Evolutionary conservation across 2,888 invertebrate genomes (phyloP), one percentile per base, ranked within the genome.

Genomic region (Ferrisia virgata): DNA sequence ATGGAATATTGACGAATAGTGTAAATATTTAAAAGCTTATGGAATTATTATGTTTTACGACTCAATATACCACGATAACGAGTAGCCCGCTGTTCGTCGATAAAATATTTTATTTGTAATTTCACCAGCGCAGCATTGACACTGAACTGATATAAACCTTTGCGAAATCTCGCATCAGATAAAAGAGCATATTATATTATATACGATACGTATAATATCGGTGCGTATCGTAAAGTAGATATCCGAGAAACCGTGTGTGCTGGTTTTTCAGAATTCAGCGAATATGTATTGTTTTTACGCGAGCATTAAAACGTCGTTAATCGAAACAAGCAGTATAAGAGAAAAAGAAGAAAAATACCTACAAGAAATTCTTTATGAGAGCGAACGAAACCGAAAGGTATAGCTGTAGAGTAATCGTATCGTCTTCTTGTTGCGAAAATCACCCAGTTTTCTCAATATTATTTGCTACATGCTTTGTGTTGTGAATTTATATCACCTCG

Each of bases 21-120:
- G 64, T 64, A 64, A 64, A 64, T 64, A 64, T 64, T 64, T 15
- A 64, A 64, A 64, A 64, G 64, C 64, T 64, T 64, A 64, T 64
- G 31, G 31, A 64, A 64, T 64, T 64, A 64, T 64, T 64, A 28
- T 64, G 64, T 64, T 64, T 64, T 53, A 53, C 53, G 22, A 18
- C 64, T 28, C 64, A 13, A 25, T 58, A 25, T 13, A 43, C 43
- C 3, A 25, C 5, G 5, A 28, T 28, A 13, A 64, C 15, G 28
- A 28, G 64, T 64, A 28, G 28, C 64, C 64, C 28, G 64, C 28
- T 28, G 64, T 64, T 64, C 28, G 64, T 5, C 15, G 64, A 64
- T 64, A 64, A 64, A 64, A 64, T 64, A 64, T 64, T 64, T 64
- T 64, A 28, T 28, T 28, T 64, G 64, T 64, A 53, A 53, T 53